phyloP scores from a whole-genome alignment of 2,888 invertebrate species.

The Tachina fera region DNA sequence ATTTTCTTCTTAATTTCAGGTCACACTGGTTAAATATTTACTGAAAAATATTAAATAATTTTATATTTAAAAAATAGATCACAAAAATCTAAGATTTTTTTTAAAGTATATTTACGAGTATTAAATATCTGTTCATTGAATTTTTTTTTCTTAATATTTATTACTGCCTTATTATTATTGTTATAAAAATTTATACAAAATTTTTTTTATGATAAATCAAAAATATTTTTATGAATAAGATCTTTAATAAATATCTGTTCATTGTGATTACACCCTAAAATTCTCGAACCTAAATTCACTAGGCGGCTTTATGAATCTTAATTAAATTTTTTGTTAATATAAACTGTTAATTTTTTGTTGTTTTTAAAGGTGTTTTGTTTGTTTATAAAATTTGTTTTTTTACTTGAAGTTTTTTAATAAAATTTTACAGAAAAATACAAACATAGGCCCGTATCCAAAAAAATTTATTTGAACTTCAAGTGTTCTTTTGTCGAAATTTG shows the following conservation, averaged over 20 bases:
- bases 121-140: no score
- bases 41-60: neutral
- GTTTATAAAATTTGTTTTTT: slow-evolving; percentile 29
- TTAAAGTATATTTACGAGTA: no score
- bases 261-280: neutral
- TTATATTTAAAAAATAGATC: no score
- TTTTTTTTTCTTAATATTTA: no score
- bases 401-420: slow-evolving; percentile 36
- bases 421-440: slow-evolving; percentile 23
- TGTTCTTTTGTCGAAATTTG: no score
- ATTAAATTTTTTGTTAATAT: neutral
- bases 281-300: neutral
- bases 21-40: neutral
- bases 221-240: no score
- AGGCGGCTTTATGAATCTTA: neutral
- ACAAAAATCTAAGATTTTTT: no score
- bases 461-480: no score
- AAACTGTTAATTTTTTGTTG: slow-evolving; percentile 29
- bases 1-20: neutral
- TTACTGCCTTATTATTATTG: no score
- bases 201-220: no score
- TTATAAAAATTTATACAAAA: no score
- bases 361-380: slow-evolving; percentile 46
- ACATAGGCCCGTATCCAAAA: no score
- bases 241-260: neutral